These are phyloP conservation scores for Cosmorhoe ocellata DNA, from an alignment of 2,888 invertebrate genomes.

Conservation along the genomic window DNA sequence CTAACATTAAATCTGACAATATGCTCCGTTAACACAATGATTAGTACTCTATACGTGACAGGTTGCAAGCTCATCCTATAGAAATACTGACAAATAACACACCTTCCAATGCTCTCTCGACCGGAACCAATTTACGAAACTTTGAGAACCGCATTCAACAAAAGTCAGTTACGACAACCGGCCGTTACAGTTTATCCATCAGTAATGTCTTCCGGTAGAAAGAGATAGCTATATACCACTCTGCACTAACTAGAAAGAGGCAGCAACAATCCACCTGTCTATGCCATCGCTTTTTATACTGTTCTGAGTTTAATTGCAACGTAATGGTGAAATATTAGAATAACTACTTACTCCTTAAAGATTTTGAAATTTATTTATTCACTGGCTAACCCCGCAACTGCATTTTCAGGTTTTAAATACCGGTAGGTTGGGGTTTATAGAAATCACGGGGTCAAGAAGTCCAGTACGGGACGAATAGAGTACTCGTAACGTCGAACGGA, in stretches of 20 bases:
- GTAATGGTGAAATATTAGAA: conserved; percentile 65
- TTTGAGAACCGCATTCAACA: conserved; percentile 57
- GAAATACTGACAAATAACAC: not conserved
- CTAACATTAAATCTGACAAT: no score
- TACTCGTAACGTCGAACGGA: no score
- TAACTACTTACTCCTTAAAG: not conserved
- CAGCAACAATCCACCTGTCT: conserved; percentile 64
- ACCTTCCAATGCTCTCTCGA: conserved; percentile 1
- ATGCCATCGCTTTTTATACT: conserved; percentile 51
- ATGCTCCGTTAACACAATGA: no score
- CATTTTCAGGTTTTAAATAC: no score
- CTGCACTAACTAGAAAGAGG: conserved; percentile 42
- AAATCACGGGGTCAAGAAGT: no score
- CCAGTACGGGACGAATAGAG: no score
- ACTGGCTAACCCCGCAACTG: no score
- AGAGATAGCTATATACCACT: conserved; percentile 43
- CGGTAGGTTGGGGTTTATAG: no score
- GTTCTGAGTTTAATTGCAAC: conserved; percentile 54
- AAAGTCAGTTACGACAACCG: conserved; percentile 77
- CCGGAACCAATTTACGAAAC: conserved; percentile 34
- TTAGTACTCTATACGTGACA: no score
- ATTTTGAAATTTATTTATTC: not conserved
- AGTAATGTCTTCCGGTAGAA: conserved; percentile 65
- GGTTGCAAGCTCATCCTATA: no score
- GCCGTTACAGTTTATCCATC: conserved; percentile 76